phyloP scores from a whole-genome alignment of 2,113 vertebrate species.

The Gila orcuttii region DNA sequence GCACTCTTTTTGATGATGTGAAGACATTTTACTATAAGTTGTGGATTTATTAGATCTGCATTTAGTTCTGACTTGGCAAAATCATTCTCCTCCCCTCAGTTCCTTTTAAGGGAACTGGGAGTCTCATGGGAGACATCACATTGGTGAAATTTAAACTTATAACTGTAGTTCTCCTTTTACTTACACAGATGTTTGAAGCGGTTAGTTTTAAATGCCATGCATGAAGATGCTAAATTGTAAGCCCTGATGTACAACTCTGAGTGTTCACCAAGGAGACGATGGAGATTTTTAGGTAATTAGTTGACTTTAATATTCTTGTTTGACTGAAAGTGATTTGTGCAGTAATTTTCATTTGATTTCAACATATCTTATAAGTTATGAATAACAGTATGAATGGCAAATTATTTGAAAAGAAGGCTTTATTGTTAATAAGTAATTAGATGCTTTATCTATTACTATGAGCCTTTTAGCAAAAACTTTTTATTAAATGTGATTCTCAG shows the following conservation, averaged over 20 bases:
- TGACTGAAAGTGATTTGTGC: neutral
- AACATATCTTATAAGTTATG: neutral
- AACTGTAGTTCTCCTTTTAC: neutral
- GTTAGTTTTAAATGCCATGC: neutral
- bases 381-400: neutral
- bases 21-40: neutral
- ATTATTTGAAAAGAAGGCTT: neutral
- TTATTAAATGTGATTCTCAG: neutral
- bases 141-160: neutral
- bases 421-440: neutral
- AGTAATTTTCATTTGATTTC: neutral
- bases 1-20: slow-evolving; percentile 20
- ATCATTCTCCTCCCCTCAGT: slow-evolving; percentile 3
- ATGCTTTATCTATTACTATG: neutral
- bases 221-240: slow-evolving; percentile 4
- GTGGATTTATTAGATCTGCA: neutral
- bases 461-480: neutral
- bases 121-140: neutral
- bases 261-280: neutral
- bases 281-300: slow-evolving; percentile 45
- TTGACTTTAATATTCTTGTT: neutral
- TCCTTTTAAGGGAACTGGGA: slow-evolving; percentile 11
- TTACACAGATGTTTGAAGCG: neutral
- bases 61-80: neutral
- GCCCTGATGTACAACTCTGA: slow-evolving; percentile 27